phyloP scores from a whole-genome alignment of 2,797 vertebrate genomes.

The Phalloptychus januarius region DNA sequence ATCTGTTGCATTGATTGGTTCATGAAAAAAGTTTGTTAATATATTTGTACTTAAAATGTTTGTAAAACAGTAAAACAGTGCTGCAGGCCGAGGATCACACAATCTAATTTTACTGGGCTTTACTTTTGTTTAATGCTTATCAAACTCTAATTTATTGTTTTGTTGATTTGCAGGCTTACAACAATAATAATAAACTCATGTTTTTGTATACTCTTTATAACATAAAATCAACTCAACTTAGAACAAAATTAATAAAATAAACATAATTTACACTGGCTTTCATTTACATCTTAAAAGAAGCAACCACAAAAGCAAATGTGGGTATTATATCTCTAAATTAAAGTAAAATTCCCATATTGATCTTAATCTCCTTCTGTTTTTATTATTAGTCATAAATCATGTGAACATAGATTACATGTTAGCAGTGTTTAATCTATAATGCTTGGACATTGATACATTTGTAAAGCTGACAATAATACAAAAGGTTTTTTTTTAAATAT shows the following conservation, averaged over 20 bases:
- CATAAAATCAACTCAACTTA: not conserved
- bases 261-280: conserved; percentile 7
- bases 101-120: not conserved
- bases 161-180: not conserved
- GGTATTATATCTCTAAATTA: not conserved
- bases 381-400: conserved; percentile 17
- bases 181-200: not conserved
- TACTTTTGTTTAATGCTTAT: not conserved
- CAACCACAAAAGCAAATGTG: not conserved
- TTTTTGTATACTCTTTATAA: not conserved
- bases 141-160: not conserved
- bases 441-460: not conserved
- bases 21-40: not conserved
- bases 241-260: not conserved
- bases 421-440: not conserved
- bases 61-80: not conserved
- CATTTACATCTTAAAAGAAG: not conserved
- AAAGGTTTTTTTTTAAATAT: not conserved
- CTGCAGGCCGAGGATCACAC: too few relatives aligned
- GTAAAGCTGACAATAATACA: not conserved
- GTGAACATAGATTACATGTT: not conserved
- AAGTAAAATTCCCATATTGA: not conserved
- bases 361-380: conserved; percentile 9
- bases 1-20: conserved; percentile 21
- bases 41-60: not conserved